Evolutionary conservation across 2,113 vertebrate genomes (phyloP).

Genomic region (Poecilia latipinna): DNA sequence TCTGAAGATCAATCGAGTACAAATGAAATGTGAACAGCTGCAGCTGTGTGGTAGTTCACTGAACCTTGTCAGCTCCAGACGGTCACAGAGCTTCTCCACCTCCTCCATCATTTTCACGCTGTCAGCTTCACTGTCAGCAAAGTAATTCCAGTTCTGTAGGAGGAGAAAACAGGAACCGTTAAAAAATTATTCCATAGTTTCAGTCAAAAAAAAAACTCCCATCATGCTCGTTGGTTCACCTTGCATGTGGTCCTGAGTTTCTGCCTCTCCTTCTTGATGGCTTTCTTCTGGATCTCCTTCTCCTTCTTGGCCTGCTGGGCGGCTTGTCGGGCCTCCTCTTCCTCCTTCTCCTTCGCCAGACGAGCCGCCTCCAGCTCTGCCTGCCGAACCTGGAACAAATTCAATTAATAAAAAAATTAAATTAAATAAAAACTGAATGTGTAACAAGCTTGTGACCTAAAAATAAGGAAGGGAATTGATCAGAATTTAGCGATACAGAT

Average conservation of each 20-base stretch:
- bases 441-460: no score
- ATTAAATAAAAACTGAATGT: no score
- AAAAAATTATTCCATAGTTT: no score
- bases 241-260: constrained; percentile 97
- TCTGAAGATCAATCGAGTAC: not conserved
- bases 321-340: constrained; percentile 91
- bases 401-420: not conserved
- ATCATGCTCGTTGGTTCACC: constrained; percentile 72
- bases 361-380: constrained; percentile 91
- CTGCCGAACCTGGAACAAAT: constrained; percentile 84
- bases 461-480: no score
- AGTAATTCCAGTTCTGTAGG: constrained; percentile 94
- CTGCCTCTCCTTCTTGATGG: constrained; percentile 97
- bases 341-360: constrained; percentile 92
- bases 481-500: no score
- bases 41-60: not conserved
- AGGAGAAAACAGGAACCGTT: not conserved
- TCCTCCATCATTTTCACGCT: constrained; percentile 99
- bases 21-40: not conserved
- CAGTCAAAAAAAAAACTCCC: not conserved
- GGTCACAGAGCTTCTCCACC: constrained; percentile 97
- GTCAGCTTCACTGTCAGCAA: constrained; percentile 91
- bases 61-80: constrained; percentile 92
- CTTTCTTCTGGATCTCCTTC: constrained; percentile 98
- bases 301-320: constrained; percentile 93